phyloP scores from a whole-genome alignment of 2,888 invertebrate genomes.

The Lottia gigantea region DNA sequence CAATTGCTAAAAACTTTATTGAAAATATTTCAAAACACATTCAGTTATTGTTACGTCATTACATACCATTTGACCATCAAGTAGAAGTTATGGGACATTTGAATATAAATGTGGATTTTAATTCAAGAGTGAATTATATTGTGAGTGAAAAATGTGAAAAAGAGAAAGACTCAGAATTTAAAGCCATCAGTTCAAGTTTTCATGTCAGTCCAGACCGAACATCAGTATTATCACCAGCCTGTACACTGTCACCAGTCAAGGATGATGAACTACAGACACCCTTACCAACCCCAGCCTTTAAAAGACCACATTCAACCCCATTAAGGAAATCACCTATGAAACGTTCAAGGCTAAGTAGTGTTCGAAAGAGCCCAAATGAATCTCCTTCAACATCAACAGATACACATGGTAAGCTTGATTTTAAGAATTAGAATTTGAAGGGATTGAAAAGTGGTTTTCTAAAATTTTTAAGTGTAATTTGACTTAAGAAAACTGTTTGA shows the following conservation, averaged over 20 bases:
- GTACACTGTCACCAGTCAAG: background rate
- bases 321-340: background rate
- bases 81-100: constrained; percentile 8
- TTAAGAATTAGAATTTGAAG: too few species aligned
- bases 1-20: background rate
- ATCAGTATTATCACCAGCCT: too few species aligned
- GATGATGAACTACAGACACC: background rate
- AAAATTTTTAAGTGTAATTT: too few species aligned
- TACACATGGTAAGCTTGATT: too few species aligned
- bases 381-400: too few species aligned
- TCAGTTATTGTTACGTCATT: background rate
- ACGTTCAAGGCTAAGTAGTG: too few species aligned
- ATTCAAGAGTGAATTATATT: background rate
- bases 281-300: background rate
- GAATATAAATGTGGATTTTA: background rate
- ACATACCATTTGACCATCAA: background rate
- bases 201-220: background rate
- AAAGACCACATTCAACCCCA: background rate
- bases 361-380: too few species aligned
- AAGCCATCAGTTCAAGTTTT: background rate
- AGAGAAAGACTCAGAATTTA: background rate
- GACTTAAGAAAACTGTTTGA: too few species aligned
- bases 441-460: too few species aligned
- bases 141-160: background rate
- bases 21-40: background rate